Conservation (phyloP, 35 echinoderm and acorn worm species). For the Ophiothrix spiculata region DNA sequence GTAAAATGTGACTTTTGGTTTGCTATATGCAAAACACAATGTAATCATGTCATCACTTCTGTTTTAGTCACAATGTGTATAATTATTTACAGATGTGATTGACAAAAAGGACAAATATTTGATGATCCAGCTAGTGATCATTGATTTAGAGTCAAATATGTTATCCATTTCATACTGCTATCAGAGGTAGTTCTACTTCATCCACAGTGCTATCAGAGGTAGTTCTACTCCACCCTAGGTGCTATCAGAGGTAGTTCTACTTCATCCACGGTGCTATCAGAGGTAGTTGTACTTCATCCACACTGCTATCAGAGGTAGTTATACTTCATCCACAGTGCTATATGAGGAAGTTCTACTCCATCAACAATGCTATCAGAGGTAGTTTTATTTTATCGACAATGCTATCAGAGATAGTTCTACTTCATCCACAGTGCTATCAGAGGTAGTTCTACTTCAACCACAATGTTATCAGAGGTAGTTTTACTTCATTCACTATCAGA, state of each 20-base stretch:
- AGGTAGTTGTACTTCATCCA: not conserved
- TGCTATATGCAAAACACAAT: too few relatives aligned
- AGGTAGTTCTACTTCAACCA: not conserved
- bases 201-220: not conserved
- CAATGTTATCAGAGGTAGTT: not conserved
- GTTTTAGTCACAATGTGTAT: too few relatives aligned
- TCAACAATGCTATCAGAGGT: not conserved
- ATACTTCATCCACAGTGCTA: not conserved
- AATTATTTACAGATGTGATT: too few relatives aligned
- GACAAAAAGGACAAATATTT: too few relatives aligned
- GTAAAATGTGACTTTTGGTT: too few relatives aligned
- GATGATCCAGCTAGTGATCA: too few relatives aligned
- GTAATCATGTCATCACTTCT: too few relatives aligned
- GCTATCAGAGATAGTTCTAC: not conserved
- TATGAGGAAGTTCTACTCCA: not conserved
- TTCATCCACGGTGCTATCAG: not conserved
- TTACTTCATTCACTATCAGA: too few relatives aligned
- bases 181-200: not conserved
- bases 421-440: not conserved
- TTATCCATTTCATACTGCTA: too few relatives aligned
- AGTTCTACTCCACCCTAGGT: too few relatives aligned
- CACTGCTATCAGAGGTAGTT: not conserved
- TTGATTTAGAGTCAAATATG: too few relatives aligned
- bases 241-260: not conserved
- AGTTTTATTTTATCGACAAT: not conserved